Conservation (phyloP, 2,888 invertebrate species). For the Philonicus albiceps region DNA sequence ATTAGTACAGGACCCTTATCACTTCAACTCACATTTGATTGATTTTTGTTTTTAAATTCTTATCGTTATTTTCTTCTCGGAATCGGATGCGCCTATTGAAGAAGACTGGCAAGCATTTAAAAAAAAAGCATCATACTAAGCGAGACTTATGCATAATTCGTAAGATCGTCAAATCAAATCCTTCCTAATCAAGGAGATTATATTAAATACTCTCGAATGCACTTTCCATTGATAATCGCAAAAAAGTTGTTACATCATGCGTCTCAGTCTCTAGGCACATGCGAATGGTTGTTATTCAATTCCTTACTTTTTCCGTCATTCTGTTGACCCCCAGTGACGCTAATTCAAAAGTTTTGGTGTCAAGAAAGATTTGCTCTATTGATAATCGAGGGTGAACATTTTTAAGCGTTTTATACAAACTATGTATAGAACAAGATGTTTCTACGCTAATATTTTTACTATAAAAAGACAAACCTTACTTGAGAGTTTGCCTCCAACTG, state of each 20-base stretch:
- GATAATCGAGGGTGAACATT: background rate
- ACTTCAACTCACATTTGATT: no score
- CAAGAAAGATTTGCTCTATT: background rate
- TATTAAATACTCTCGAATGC: background rate
- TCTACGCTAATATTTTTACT: background rate
- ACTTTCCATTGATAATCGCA: background rate
- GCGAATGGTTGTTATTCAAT: background rate
- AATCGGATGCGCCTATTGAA: no score
- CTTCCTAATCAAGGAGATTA: background rate
- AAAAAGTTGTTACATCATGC: background rate
- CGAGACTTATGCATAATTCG: background rate
- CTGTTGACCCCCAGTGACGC: background rate
- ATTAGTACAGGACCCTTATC: no score
- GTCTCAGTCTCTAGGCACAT: background rate
- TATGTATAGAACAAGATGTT: background rate
- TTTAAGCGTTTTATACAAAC: background rate
- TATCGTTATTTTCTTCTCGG: background rate
- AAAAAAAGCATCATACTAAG: background rate
- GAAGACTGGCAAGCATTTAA: background rate
- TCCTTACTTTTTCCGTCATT: background rate
- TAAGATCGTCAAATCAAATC: background rate
- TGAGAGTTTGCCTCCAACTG: background rate
- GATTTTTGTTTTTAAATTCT: no score
- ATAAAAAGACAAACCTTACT: background rate
- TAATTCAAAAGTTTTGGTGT: background rate